phyloP scores from a whole-genome alignment of 2,797 vertebrate genomes.

The Lophius americanus region DNA sequence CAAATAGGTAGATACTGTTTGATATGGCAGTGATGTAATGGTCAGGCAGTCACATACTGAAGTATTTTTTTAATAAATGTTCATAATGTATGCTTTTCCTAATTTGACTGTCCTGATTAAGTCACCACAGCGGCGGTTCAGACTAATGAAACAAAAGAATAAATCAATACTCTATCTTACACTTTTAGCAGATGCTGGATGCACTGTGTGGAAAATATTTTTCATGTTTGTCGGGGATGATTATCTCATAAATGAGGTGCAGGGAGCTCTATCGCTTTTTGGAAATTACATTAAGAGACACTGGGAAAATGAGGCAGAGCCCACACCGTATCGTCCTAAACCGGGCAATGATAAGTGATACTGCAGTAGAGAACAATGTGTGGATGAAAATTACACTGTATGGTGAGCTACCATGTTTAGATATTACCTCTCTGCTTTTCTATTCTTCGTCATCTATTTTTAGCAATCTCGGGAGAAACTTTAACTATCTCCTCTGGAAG shows the following conservation, averaged over 20 bases:
- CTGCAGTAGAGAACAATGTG: conserved; percentile 22
- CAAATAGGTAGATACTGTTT: conserved; percentile 5
- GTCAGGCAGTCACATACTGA: neutral
- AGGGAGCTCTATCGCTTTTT: conserved; percentile 21
- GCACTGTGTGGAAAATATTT: conserved; percentile 11
- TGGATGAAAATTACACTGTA: conserved; percentile 29
- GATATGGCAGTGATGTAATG: neutral
- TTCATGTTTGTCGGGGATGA: conserved; percentile 26
- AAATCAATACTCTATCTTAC: neutral
- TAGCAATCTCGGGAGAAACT: conserved; percentile 43
- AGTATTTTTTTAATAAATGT: neutral
- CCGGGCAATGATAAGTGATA: conserved; percentile 29
- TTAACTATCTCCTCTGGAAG: conserved; percentile 30
- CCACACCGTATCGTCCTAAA: conserved; percentile 24
- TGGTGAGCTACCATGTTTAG: conserved; percentile 38
- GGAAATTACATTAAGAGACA: conserved; percentile 42
- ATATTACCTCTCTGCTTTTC: conserved; percentile 48
- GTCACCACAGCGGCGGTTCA: neutral
- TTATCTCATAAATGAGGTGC: conserved; percentile 40
- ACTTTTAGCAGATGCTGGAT: no score
- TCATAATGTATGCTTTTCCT: neutral
- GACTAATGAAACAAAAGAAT: neutral
- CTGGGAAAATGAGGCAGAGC: conserved; percentile 31
- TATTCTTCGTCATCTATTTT: conserved; percentile 54
- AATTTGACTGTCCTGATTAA: no score